Evolutionary conservation across 2,797 vertebrate species (phyloP).

Genomic region (Neostethus bicornis): DNA sequence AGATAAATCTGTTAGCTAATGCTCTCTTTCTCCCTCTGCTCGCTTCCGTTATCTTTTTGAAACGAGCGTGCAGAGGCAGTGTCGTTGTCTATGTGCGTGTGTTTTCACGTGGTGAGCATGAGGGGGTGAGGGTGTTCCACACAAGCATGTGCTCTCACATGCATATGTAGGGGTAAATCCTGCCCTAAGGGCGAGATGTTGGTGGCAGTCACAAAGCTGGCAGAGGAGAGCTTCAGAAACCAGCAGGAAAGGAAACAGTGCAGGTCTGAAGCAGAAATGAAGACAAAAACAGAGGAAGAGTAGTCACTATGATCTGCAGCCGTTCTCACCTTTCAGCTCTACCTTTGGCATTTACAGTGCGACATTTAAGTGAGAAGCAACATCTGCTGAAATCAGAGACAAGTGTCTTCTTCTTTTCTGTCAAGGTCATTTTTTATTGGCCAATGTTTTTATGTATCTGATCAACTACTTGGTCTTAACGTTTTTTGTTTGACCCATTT

Average conservation of each 20-base stretch:
- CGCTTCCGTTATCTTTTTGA: slow-evolving; percentile 71
- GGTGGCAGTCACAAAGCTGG: slow-evolving; percentile 67
- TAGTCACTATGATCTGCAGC: slow-evolving; percentile 23
- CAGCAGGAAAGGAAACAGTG: slow-evolving; percentile 29
- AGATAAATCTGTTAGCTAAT: slow-evolving; percentile 69
- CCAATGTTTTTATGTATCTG: slow-evolving; percentile 69
- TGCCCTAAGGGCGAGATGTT: slow-evolving; percentile 68
- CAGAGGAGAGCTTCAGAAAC: slow-evolving; percentile 42
- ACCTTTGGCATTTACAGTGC: slow-evolving; percentile 72
- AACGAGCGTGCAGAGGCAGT: slow-evolving; percentile 60
- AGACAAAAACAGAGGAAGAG: slow-evolving; percentile 20
- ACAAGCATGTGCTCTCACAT: slow-evolving; percentile 46
- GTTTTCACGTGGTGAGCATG: slow-evolving; percentile 1
- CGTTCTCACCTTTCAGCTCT: slow-evolving; percentile 45
- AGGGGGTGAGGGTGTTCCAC: background rate
- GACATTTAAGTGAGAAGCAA: slow-evolving; percentile 68
- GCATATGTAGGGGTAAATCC: slow-evolving; percentile 64
- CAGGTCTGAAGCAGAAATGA: slow-evolving; percentile 21
- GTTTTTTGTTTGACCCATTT: slow-evolving; percentile 33
- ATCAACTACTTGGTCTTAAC: slow-evolving; percentile 46
- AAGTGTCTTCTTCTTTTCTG: slow-evolving; percentile 27
- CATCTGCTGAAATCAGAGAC: slow-evolving; percentile 49
- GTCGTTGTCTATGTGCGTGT: slow-evolving; percentile 39
- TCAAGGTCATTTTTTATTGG: slow-evolving; percentile 48
- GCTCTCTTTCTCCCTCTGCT: slow-evolving; percentile 36